Evolutionary conservation across 2,888 invertebrate species (phyloP), one percentile per base, ranked within the genome.

Genomic region (Hedya salicella): DNA sequence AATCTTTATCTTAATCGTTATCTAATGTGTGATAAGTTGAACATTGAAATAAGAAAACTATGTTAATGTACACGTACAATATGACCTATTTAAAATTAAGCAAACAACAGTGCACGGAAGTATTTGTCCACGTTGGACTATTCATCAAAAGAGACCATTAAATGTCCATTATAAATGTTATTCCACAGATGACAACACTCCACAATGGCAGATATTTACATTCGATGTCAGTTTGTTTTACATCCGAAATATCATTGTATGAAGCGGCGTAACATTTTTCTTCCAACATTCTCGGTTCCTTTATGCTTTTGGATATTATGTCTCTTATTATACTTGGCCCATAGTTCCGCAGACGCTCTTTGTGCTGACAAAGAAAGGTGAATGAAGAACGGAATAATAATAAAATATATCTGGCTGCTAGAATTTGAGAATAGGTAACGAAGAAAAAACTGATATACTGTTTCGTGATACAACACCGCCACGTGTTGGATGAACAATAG

Each of bases 211-310:
- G 53, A 54, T 92, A 91, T 91, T 92, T 91, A 91, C 89, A 90
- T 91, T 90, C 86, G 85, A 87, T 88, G 91, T 91, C 90, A 92
- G 91, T 91, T 91, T 91, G 91, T 91, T 91, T 91, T 91, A 90
- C 89, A 88, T 88, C 86, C 86, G 82, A 88, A 90, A 89, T 86
- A 88, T 83, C 85, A 85, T 86, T 89, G 87, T 89, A 90, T 88
- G 57, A 82, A 85, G 83, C 83, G 87, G 87, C 85, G 85, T 84
- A 89, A 85, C 87, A 89, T 87, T 82, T 86, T 89, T 89, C 87
- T 85, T 84, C 83, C 77, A 82, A 81, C 85, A 86, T 89, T 79
- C 86, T 82, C 77, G 75, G 84, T 81, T 79, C 85, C 80, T 87
- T 88, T 86, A 85, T 87, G 78, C 80, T 81, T 84, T 82, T 77